phyloP scores from a whole-genome alignment of 2,888 invertebrate genomes.

The Choristoneura rosaceana region DNA sequence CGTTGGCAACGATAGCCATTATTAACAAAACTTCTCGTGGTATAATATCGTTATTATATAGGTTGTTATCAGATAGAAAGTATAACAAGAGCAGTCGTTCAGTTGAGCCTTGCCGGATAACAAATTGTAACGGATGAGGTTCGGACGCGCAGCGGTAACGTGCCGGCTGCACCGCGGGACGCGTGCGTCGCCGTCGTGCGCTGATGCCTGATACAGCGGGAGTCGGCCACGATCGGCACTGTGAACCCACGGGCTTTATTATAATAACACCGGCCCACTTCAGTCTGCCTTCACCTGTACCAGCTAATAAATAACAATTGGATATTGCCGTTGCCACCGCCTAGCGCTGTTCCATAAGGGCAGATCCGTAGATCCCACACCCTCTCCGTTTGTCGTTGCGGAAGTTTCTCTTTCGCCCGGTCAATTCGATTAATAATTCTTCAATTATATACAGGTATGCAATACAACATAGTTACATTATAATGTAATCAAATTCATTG shows the following conservation, averaged over 20 bases:
- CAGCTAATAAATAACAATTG: slow-evolving; percentile 33
- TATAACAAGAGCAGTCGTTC: slow-evolving; percentile 61
- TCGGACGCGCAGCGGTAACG: slow-evolving; percentile 41
- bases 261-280: slow-evolving; percentile 34
- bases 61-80: slow-evolving; percentile 79
- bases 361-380: slow-evolving; percentile 13
- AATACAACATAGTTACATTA: slow-evolving; percentile 59
- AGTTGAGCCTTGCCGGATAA: slow-evolving; percentile 59
- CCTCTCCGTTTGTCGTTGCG: slow-evolving; percentile 1
- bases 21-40: slow-evolving; percentile 59
- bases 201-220: slow-evolving; percentile 73
- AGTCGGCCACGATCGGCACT: slow-evolving; percentile 69
- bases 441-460: slow-evolving; percentile 11
- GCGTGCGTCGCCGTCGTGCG: slow-evolving; percentile 66
- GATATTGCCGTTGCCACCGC: slow-evolving; percentile 37
- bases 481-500: slow-evolving; percentile 72
- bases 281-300: slow-evolving; percentile 35
- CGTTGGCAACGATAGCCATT: slow-evolving; percentile 35
- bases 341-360: slow-evolving; percentile 15
- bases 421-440: slow-evolving; percentile 24
- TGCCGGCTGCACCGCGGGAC: slow-evolving; percentile 42
- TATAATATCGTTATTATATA: slow-evolving; percentile 61
- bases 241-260: slow-evolving; percentile 41
- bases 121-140: slow-evolving; percentile 61
- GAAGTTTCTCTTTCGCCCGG: slow-evolving; percentile 24